Conservation (phyloP, 1,140 invertebrate genomes). For the Elysia chlorotica region DNA sequence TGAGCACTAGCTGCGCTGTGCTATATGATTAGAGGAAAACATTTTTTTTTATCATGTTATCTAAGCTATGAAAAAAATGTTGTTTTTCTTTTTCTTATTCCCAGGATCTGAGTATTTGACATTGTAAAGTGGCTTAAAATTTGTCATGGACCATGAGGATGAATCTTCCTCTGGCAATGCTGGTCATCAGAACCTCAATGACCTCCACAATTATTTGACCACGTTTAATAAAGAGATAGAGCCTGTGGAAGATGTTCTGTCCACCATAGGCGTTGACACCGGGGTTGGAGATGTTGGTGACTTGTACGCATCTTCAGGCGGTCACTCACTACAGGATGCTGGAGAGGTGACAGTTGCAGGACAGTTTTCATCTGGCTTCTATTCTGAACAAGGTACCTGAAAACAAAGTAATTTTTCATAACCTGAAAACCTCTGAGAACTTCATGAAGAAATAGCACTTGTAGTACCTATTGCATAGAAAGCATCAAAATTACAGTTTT, state of each 20-base stretch:
- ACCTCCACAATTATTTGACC: conserved; percentile 82
- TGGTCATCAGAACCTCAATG: conserved; percentile 66
- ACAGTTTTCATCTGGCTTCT: conserved; percentile 31
- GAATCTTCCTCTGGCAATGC: too few relatives aligned
- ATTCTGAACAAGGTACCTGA: conserved; percentile 28
- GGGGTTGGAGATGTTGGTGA: conserved; percentile 8
- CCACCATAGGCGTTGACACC: conserved; percentile 9
- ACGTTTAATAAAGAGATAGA: conserved; percentile 84
- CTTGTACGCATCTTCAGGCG: background rate
- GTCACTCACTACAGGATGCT: background rate
- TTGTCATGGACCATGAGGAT: conserved; percentile 25
- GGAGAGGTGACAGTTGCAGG: background rate
- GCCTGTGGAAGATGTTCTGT: conserved; percentile 22
- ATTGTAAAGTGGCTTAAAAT: background rate
- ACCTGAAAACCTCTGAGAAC: too few relatives aligned
- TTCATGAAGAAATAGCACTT: too few relatives aligned
- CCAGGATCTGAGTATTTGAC: background rate
- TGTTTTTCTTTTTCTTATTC: background rate
- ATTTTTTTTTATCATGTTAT: background rate
- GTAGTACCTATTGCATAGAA: too few relatives aligned
- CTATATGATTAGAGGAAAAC: background rate
- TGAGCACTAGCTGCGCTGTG: background rate
- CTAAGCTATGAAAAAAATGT: background rate
- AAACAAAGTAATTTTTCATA: too few relatives aligned
- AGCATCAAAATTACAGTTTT: too few relatives aligned